Evolutionary conservation across 2,888 invertebrate species (phyloP), one percentile per base, ranked within the genome.

Genomic region (Agrilus cyanescens): DNA sequence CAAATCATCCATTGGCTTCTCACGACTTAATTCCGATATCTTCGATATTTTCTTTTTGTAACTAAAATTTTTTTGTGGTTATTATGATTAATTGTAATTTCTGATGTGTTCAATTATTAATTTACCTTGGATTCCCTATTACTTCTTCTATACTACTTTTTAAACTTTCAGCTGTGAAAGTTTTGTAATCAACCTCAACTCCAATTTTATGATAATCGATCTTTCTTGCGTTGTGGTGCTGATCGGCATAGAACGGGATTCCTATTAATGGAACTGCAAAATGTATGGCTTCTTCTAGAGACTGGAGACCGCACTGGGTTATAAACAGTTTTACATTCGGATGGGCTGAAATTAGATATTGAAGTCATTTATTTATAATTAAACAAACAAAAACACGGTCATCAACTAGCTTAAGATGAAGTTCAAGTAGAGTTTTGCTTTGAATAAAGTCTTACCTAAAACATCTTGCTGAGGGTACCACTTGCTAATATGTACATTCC

Each of bases 281-380:
- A 31, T 15, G 18, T 2, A 38, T 31, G 2, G 38, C 12, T 38
- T 38, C 38, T 32, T 38, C 38, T 3, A 30, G 4, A 10, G 38
- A 38, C 18, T 38, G 38, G 10, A 15, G 16, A 6, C 31, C 38
- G 4, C 32, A 16, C 18, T 38, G 38, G 7, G 38, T 38, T 30
- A 38, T 38, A 12, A 38, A 38, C 10, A 38, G 38, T 4, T 16
- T 30, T 14, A 38, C 32, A 15, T 38, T 38, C 1, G 38, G 38
- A 16, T 38, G 38, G 1, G 32, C 38, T 38, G 10, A 1, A 36
- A 36, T 25, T n/a, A n/a, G n/a, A n/a, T n/a, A n/a, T n/a, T n/a
- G n/a, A n/a, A n/a, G n/a, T n/a, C n/a, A n/a, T n/a, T n/a, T n/a
- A n/a, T n/a, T n/a, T n/a, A n/a, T n/a, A n/a, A n/a, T n/a, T n/a